These are phyloP conservation scores for Pantherophis alleghaniensis DNA, from an alignment of 2,797 vertebrate species.

Conservation along the genomic window DNA sequence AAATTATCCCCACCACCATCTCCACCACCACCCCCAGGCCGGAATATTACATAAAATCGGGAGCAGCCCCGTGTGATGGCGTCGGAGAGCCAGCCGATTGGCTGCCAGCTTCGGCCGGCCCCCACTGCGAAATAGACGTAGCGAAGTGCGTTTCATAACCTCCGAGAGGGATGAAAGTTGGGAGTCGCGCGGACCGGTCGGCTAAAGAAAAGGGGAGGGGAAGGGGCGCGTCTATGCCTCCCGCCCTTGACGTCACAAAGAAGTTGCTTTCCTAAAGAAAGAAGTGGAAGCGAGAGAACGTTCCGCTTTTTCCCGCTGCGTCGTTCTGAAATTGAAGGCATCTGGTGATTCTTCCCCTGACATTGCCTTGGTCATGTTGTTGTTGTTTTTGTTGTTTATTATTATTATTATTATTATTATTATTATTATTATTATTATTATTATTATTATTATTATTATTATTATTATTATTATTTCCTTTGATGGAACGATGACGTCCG, in stretches of 20 bases:
- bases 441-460: not conserved
- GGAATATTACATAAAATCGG: constrained; percentile 38
- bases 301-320: not conserved
- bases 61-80: constrained; percentile 40
- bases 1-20: not conserved
- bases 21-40: not conserved
- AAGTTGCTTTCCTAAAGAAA: not conserved
- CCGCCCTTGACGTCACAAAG: not conserved
- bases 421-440: too few relatives aligned
- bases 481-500: not conserved
- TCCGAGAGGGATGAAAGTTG: not conserved
- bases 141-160: constrained; percentile 76
- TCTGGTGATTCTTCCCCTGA: not conserved
- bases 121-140: constrained; percentile 80
- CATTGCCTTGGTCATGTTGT: not conserved
- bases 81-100: constrained; percentile 66
- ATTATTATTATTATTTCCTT: not conserved
- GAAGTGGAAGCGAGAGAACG: not conserved
- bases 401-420: too few relatives aligned
- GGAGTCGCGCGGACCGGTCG: too few relatives aligned
- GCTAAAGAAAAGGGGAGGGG: not conserved
- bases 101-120: constrained; percentile 58
- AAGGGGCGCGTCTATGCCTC: not conserved
- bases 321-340: not conserved
- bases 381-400: too few relatives aligned